These are phyloP conservation scores for Athrips mouffetella DNA, from an alignment of 2,888 invertebrate genomes.

Conservation along the genomic window DNA sequence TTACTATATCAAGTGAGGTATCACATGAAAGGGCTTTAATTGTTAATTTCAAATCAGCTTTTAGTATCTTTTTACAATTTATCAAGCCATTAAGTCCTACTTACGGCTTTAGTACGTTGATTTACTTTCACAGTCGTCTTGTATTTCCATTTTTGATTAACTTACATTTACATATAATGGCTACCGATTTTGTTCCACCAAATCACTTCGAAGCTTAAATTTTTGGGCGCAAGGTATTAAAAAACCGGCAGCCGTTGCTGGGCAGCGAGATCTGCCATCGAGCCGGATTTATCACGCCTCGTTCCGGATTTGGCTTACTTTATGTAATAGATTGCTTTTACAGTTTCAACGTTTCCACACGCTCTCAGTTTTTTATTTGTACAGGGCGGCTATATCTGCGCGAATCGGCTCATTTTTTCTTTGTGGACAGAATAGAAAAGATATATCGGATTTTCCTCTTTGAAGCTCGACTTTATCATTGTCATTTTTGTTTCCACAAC, in stretches of 20 bases:
- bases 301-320: conserved; percentile 31
- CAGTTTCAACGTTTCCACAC: conserved; percentile 28
- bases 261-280: conserved; percentile 47
- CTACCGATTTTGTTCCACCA: too few relatives aligned
- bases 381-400: conserved; percentile 32
- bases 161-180: too few relatives aligned
- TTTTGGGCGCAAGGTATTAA: conserved; percentile 46
- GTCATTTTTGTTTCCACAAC: too few relatives aligned
- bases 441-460: neutral
- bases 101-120: too few relatives aligned
- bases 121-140: too few relatives aligned
- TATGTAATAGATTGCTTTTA: conserved; percentile 42
- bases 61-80: too few relatives aligned
- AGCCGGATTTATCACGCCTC: conserved; percentile 47
- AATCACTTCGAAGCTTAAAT: conserved; percentile 45
- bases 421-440: conserved; percentile 3
- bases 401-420: conserved; percentile 22
- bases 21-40: too few relatives aligned
- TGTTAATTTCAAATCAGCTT: too few relatives aligned
- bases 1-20: too few relatives aligned
- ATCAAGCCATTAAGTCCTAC: too few relatives aligned
- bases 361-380: conserved; percentile 31
- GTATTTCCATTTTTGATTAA: too few relatives aligned
- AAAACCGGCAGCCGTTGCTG: conserved; percentile 36
- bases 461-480: neutral